A percentile compares a stretch with the other conserved stretches of the same genome.
Conservation (phyloP, 2,113 vertebrate species). For the Mystacornis crossleyi region DNA sequence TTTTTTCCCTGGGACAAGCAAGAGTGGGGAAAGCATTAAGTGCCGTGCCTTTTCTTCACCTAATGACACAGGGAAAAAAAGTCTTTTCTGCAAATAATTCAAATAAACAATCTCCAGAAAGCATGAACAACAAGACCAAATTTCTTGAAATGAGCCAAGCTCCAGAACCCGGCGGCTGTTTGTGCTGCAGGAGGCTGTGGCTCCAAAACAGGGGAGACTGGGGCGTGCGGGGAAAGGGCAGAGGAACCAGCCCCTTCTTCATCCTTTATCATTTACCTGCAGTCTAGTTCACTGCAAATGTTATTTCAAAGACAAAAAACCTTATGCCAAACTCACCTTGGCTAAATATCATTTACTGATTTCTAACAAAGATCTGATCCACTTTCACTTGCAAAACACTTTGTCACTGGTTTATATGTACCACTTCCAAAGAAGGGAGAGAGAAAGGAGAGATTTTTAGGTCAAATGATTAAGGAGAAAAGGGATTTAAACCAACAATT, state of each 20-base stretch:
- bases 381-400: slow-evolving; percentile 21
- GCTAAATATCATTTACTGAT: neutral
- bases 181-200: neutral
- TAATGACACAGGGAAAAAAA: slow-evolving; percentile 1
- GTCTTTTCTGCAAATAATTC: slow-evolving; percentile 30
- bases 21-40: neutral
- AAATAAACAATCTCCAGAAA: slow-evolving; percentile 48
- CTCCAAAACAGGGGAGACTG: neutral
- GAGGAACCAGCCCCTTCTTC: neutral
- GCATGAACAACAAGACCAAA: slow-evolving; percentile 7
- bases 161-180: neutral
- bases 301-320: neutral
- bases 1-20: neutral
- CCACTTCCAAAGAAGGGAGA: slow-evolving; percentile 12
- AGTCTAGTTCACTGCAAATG: neutral
- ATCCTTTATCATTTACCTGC: neutral
- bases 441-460: slow-evolving; percentile 52
- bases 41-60: neutral
- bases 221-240: neutral
- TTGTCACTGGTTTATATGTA: neutral
- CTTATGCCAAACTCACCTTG: neutral
- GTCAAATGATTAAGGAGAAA: slow-evolving; percentile 54
- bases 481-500: slow-evolving; percentile 55
- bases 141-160: neutral
- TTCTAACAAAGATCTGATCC: neutral